A percentile compares a stretch with the other conserved stretches of the same genome.
phyloP scores from a whole-genome alignment of 2,797 vertebrate genomes.

The Silurus aristotelis region DNA sequence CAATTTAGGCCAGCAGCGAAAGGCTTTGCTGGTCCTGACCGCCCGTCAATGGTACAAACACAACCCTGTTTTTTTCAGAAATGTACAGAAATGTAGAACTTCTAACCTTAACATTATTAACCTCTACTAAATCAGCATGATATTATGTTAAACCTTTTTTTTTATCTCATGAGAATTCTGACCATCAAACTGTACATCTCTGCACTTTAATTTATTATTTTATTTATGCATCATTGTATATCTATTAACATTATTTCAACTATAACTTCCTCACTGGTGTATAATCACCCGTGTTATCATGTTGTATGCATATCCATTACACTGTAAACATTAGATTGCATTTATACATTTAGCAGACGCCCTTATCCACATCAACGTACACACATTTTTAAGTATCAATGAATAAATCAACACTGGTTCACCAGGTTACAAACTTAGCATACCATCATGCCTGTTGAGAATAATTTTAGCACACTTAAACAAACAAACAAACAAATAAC shows the following conservation, averaged over 20 bases:
- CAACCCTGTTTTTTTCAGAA: constrained; percentile 29
- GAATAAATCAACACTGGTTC: no score
- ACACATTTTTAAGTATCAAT: no score
- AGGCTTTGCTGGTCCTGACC: no score
- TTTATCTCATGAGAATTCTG: background rate
- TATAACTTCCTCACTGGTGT: background rate
- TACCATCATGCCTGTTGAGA: no score
- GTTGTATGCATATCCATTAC: background rate
- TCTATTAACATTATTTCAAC: background rate
- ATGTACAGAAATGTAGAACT: no score
- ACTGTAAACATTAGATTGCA: background rate
- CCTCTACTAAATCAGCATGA: background rate
- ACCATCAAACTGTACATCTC: background rate
- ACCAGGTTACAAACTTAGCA: no score
- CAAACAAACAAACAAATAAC: no score
- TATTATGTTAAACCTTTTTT: background rate
- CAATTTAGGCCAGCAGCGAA: no score
- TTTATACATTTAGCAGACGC: no score
- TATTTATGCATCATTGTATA: background rate
- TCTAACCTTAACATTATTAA: background rate
- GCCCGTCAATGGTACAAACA: background rate
- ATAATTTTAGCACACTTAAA: no score
- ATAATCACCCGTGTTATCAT: background rate
- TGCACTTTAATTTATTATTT: background rate
- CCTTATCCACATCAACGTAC: no score